Conservation (phyloP, 2,797 vertebrate species). For the Chromis chromis region DNA sequence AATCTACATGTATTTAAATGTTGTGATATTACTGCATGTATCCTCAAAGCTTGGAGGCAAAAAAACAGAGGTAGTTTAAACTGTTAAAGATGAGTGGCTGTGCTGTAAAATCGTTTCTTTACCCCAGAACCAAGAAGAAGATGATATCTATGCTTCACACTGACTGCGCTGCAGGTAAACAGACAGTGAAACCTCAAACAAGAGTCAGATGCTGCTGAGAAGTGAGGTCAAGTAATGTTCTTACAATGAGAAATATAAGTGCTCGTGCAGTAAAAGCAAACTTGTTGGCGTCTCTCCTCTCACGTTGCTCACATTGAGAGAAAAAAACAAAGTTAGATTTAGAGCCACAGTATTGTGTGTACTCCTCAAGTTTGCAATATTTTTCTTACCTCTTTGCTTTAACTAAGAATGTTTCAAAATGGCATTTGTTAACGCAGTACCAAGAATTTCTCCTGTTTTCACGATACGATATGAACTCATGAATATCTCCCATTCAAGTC, state of each 20-base stretch:
- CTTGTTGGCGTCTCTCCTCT: slow-evolving; percentile 32
- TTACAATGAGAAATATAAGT: slow-evolving; percentile 45
- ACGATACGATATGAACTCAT: not conserved
- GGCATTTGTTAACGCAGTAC: not conserved
- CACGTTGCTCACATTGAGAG: slow-evolving; percentile 8
- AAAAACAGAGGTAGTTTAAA: slow-evolving; percentile 81
- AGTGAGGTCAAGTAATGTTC: slow-evolving; percentile 22
- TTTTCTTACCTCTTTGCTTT: slow-evolving; percentile 1
- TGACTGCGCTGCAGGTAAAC: slow-evolving; percentile 36
- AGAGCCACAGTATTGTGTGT: not conserved
- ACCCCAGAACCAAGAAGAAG: slow-evolving; percentile 32
- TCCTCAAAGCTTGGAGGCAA: slow-evolving; percentile 56
- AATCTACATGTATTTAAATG: slow-evolving; percentile 55
- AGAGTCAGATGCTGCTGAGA: slow-evolving; percentile 14
- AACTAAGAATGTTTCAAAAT: not conserved
- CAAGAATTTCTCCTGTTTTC: not conserved
- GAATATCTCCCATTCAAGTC: slow-evolving; percentile 1
- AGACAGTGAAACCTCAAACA: slow-evolving; percentile 28
- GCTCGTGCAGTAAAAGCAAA: slow-evolving; percentile 60
- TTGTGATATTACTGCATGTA: slow-evolving; percentile 58
- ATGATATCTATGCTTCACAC: slow-evolving; percentile 26
- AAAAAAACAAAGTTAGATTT: not conserved
- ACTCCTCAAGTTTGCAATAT: not conserved
- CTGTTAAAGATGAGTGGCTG: slow-evolving; percentile 49
- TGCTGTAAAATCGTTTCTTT: slow-evolving; percentile 25